Percentiles rank a stretch among this genome's conserved stretches.
These are phyloP conservation scores for Glaucidium brasilianum DNA, from an alignment of 2,113 vertebrate genomes.

Conservation along the genomic window DNA sequence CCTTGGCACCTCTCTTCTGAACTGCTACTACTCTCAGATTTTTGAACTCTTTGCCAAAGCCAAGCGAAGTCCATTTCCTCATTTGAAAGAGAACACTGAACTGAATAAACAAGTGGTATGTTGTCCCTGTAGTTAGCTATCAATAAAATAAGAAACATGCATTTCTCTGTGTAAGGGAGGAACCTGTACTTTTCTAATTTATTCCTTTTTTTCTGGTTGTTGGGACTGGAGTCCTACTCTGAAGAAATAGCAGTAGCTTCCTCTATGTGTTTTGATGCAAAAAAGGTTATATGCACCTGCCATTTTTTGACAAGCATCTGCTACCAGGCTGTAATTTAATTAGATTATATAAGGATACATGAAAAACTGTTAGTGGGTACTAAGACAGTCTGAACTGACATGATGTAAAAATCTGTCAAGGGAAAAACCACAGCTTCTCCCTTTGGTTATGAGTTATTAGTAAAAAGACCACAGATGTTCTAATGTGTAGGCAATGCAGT, in stretches of 20 bases:
- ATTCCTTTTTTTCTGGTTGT: not conserved
- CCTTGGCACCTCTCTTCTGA: not conserved
- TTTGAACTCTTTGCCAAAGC: not conserved
- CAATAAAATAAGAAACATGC: not conserved
- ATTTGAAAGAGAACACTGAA: not conserved
- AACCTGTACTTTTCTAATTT: not conserved
- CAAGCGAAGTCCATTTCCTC: not conserved
- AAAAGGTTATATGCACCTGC: not conserved
- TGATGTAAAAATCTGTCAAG: not conserved
- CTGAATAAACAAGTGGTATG: not conserved
- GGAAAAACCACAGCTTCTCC: not conserved
- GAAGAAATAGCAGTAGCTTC: not conserved
- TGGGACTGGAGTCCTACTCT: not conserved
- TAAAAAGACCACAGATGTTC: not conserved
- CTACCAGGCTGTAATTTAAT: not conserved
- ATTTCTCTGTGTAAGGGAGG: not conserved
- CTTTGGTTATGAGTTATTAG: not conserved
- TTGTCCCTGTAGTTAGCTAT: not conserved
- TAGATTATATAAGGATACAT: not conserved
- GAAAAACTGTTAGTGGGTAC: not conserved
- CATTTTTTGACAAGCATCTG: not conserved
- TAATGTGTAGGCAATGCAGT: not conserved
- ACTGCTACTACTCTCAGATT: not conserved
- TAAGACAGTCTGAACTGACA: not conserved
- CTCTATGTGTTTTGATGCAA: not conserved